Percentiles rank a stretch among this genome's conserved stretches.
These are phyloP conservation scores for Thymelicus lineola DNA, from an alignment of 2,888 invertebrate genomes.

Conservation along the genomic window DNA sequence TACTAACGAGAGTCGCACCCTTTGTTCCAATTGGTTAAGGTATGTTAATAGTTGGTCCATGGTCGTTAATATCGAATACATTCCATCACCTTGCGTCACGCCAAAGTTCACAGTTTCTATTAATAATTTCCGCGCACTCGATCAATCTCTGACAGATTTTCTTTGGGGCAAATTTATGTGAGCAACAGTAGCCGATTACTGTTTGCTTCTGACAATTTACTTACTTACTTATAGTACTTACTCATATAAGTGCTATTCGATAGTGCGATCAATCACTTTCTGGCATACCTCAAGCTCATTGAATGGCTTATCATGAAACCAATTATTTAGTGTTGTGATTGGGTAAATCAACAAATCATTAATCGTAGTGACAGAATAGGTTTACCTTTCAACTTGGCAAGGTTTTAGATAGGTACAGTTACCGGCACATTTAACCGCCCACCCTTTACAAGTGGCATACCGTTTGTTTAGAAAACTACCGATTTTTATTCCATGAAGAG, in stretches of 20 bases:
- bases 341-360: neutral
- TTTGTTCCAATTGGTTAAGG: neutral
- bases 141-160: conserved; percentile 38
- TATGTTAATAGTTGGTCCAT: neutral
- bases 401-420: no score
- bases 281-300: conserved; percentile 15
- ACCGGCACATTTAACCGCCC: no score
- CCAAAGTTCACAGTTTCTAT: conserved; percentile 30
- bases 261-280: conserved; percentile 23
- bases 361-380: neutral
- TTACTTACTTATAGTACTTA: conserved; percentile 24
- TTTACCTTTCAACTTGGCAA: neutral
- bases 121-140: conserved; percentile 32
- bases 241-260: conserved; percentile 26
- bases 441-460: no score
- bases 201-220: conserved; percentile 18
- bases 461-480: no score
- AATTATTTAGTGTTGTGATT: neutral
- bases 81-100: conserved; percentile 23
- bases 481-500: no score
- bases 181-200: conserved; percentile 29
- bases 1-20: neutral
- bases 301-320: conserved; percentile 15
- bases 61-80: conserved; percentile 9
- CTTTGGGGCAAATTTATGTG: conserved; percentile 17